Evolutionary conservation across 2,113 vertebrate species (phyloP), one percentile per base, ranked within the genome.

Genomic region (Cyphomyrus discorhynchus): DNA sequence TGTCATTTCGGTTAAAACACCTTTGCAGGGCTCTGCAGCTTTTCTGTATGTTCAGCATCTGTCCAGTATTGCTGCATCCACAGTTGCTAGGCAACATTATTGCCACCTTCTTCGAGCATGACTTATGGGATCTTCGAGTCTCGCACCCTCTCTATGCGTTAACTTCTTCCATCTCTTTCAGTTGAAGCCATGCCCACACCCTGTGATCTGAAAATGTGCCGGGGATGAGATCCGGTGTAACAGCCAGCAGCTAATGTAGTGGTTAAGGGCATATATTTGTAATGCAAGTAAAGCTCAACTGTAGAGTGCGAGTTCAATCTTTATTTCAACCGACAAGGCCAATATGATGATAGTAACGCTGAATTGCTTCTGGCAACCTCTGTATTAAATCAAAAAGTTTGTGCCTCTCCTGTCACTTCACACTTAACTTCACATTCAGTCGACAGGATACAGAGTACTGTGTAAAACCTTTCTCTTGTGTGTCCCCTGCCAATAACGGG

Each of bases 71-170:
- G 82, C 42, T 24, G 82, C 39, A 84, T 84, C 82, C 82, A 84
- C 82, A 45, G 82, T 84, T 84, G 82, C 82, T 84, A 84, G 82
- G 82, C 82, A 84, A 84, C 82, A 24, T 45, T 84, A 84, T 84
- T 3, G 24, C 39, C 82, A 84, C 82, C 82, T 47, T 84, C 24
- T 84, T 47, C 45, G n/a, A 11, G 82, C 82, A 47, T 84, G 82
- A 84, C 82, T 84, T 46, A 47, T 13, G 46, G 10, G 82, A 47
- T 84, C 82, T 84, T 84, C 13, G 45, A 84, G 45, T 84, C 82
- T 84, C 9, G 24, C 45, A 27, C 42, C 82, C 46, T 42, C 21
- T 47, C 82, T 47, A 24, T 24, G 42, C 45, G 5, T 39, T 77
- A 35, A 77, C 70, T 77, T 77, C 70, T 77, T 2, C 19, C 3